A percentile compares a stretch with the other conserved stretches of the same genome.
Conservation (phyloP, 2,888 invertebrate species). For the Eupeodes luniger region DNA sequence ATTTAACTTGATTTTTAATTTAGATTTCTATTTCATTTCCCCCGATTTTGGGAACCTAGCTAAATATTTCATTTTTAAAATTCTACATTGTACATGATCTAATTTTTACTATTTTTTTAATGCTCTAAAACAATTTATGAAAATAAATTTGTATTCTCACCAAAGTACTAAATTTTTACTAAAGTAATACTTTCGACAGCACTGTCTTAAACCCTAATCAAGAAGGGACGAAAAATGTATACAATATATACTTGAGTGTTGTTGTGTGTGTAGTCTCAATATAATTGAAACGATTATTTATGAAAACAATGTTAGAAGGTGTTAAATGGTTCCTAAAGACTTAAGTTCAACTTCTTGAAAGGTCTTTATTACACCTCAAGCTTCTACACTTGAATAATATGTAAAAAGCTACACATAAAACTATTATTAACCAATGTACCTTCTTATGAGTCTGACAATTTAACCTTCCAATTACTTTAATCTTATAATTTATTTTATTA, state of each 20-base stretch:
- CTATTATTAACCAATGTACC: neutral
- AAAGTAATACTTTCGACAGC: neutral
- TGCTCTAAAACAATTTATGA: no score
- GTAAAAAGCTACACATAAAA: no score
- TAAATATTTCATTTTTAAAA: no score
- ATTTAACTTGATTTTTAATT: no score
- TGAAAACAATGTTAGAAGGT: conserved; percentile 27
- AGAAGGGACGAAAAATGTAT: conserved; percentile 1
- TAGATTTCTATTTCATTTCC: no score
- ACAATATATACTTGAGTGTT: neutral
- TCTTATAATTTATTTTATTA: neutral
- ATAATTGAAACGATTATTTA: conserved; percentile 4
- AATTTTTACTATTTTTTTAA: no score
- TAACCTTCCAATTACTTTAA: neutral
- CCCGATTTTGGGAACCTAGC: no score
- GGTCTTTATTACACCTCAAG: no score
- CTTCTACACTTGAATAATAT: neutral
- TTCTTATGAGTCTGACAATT: neutral
- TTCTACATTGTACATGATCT: no score
- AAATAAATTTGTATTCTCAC: no score
- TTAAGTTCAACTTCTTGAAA: conserved; percentile 24
- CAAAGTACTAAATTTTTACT: neutral
- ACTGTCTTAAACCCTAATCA: neutral
- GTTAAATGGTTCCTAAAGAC: conserved; percentile 42
- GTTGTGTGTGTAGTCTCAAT: conserved; percentile 15